Base-by-base conservation (phyloP, 2,797 vertebrate genomes). In the Phaenicophaeus curvirostris region DNA sequence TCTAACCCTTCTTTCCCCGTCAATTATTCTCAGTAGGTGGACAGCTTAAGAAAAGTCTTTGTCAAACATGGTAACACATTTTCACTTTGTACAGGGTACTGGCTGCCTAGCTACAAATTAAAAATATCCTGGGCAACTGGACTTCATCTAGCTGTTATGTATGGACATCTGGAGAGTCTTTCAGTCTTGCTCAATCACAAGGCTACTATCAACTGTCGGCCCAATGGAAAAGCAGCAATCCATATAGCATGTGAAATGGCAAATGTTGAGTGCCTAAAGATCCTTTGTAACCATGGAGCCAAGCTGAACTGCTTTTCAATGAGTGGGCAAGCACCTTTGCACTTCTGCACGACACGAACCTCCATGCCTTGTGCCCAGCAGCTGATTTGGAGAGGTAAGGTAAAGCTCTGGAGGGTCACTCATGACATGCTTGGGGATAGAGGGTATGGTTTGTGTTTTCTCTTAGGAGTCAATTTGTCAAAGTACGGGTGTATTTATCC, bases 41-140 rank as follows among this genome's bases (percentile, higher is more conserved):
- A 14, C 25, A 80, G 35, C 62, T 46, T 55, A 77, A 79, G 35
- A 63, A 68, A 68, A 77, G 16, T 44, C 61, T 83, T 90, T 92
- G 63, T 33, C 46, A 58, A 94, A 63, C 44, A 33, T 79, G 59
- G 31, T 94, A 85, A 95, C 11, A 9, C 20, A 24, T 73, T 75
- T 66, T 86, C 77, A 21, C 46, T 85, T 79, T 90, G 73, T 79
- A 4, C 82, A 99, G 99, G 99, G 69, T 99, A 99, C 84, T 99
- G 99, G 99, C 92, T 99, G 81, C 99, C 99, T 25, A 98, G 98
- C 87, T 98, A 99, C 95, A 99, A 99, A 95, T 94, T 99, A 92
- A 99, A 99, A 91, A 98, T 97, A 77, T 99, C 99, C 17, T 99
- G 99, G 99, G 99, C 99, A 3, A 99, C 99, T 75, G 99, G 98